Evolutionary conservation across 1,140 invertebrate species (phyloP), one percentile per base, ranked within the genome.

Genomic region (Drosophila nikananu): DNA sequence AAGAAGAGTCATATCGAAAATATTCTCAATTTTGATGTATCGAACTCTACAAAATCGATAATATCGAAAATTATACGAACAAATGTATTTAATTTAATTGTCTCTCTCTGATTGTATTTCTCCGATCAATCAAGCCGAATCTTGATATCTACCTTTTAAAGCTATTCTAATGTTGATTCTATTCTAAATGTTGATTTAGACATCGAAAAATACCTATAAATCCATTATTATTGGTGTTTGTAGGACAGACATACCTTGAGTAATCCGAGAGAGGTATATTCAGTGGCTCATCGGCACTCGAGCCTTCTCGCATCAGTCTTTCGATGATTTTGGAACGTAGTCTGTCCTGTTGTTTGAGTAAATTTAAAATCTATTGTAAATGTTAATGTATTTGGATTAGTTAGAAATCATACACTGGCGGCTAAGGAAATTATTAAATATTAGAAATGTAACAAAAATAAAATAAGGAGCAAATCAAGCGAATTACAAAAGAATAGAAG

Each of bases 201-300:
- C 13, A 35, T 35, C 32, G 32, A 35, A 12, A 35, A 35, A 35
- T 35, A 23, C 5, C 13, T 1, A 4, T 23, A 48, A 8, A 49
- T 49, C 13, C 6, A 8, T 48, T 8, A 3, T 2, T 17, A 17
- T 17, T 7, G 8, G 10, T 5, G 2, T 7, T 13, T 13, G 21
- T 55, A 3, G 5, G 1, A 2, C 3, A 21, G 52, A 63, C 51
- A 48, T 76, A 97, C 97, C 97, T 97, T 1, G 97, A 97, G 89
- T 97, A 97, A 93, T 97, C 97, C 37, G 97, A 97, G 13, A 98
- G 92, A 58, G 95, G 95, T 67, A 98, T 97, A 92, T 97, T 97
- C 0, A 96, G 95, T 23, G 97, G 97, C 91, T 97, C 97, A 83
- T 98, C 97, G 13, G 97, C 97, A 93, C 95, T 97, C 2, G 97